phyloP scores from a whole-genome alignment of 1,140 invertebrate genomes.

The Triops longicaudatus region DNA sequence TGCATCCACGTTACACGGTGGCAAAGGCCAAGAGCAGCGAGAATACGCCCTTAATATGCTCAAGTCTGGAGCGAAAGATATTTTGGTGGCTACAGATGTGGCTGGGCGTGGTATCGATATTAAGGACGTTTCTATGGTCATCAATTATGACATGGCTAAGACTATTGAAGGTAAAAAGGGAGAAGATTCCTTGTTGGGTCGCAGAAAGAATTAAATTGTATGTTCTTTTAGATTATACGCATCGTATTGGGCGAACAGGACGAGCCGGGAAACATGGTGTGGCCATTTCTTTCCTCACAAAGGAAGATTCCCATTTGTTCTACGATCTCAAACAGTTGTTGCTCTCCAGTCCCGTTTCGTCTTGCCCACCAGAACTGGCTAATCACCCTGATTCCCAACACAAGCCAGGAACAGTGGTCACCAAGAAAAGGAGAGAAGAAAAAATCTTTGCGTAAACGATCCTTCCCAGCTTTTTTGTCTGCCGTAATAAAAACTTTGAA shows the following conservation, averaged over 20 bases:
- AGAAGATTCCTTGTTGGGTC: conserved; percentile 25
- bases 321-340: conserved; percentile 95
- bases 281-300: conserved; percentile 92
- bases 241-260: conserved; percentile 98
- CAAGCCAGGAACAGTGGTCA: conserved; percentile 88
- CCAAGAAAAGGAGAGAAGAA: conserved; percentile 90
- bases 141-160: conserved; percentile 99
- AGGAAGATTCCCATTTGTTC: conserved; percentile 90
- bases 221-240: conserved; percentile 75
- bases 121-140: conserved; percentile 96
- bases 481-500: neutral
- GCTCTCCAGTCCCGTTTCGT: conserved; percentile 80
- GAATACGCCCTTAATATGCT: conserved; percentile 94
- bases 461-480: conserved; percentile 5
- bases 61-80: conserved; percentile 91
- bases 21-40: conserved; percentile 99
- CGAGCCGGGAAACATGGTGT: conserved; percentile 95
- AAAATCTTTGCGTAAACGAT: conserved; percentile 73
- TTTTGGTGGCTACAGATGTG: conserved; percentile 98
- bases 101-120: conserved; percentile 99
- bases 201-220: conserved; percentile 35
- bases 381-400: conserved; percentile 98
- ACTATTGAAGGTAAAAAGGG: conserved; percentile 71
- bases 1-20: conserved; percentile 94
- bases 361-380: conserved; percentile 90